Evolutionary conservation across 1,140 invertebrate species (phyloP), one percentile per base, ranked within the genome.

Genomic region (Pteromalus puparum): DNA sequence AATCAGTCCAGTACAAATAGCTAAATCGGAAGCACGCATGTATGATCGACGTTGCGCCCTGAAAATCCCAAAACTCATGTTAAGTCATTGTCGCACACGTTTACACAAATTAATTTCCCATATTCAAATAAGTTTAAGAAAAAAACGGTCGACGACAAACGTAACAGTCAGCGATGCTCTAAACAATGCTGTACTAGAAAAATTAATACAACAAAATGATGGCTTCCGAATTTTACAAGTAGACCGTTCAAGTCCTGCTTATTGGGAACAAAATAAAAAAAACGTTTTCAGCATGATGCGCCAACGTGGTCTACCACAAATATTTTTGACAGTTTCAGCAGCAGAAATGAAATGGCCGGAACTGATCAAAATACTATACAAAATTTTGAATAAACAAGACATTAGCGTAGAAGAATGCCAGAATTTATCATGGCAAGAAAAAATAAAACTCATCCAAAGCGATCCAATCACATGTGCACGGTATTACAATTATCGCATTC

Each of bases 281-380:
- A 87, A 87, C 30, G 84, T 88, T 61, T 73, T 87, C 15, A 85
- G 85, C 30, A 34, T 34, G 30, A 34, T 34, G 30, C 30, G 30
- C 30, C 30, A 34, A 34, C 30, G 4, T 6, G 30, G 30, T 34
- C 30, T 34, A 0, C 30, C 30, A 34, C 87, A 42, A 34, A 86
- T 90, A 83, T 90, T 90, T 34, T 82, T 88, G 67, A 89, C 87
- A 28, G 26, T 87, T 12, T 88, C 87, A 70, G 87, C 87, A 30
- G 88, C 88, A n/a, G 88, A 90, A 86, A 86, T 74, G 10, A 80
- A 86, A 81, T 90, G 88, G 87, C 61, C 85, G 9, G 88, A 89
- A 86, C 80, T 86, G 30, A 73, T 88, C 72, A 81, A 42, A 67
- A 87, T 85, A n/a, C 76, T 88, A n/a, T 53, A 85, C 9, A 86